Evolutionary conservation across 2,113 vertebrate genomes (phyloP), one percentile per base, ranked within the genome.

Genomic region (Gulo gulo): DNA sequence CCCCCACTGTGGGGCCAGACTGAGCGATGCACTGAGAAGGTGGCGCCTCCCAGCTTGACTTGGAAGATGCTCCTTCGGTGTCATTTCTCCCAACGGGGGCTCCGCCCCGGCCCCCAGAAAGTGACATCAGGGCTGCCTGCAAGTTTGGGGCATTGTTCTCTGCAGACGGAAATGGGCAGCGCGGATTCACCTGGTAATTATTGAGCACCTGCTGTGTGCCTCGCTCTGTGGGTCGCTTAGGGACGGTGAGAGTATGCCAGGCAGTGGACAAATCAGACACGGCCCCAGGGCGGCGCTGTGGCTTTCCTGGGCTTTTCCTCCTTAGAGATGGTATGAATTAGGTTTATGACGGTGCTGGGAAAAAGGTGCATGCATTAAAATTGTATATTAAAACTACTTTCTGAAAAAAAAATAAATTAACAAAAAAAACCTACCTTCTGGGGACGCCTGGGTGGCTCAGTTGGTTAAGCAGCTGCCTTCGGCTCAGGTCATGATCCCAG

Each of bases 161-260:
- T 59, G 67, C 7, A 50, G 34, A 65, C 3, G 14, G n/a, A 50
- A 34, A 42, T 16, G 20, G 23, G 4, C 6, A 4, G 26, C 15
- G 2, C 9, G 3, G 45, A 34, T 42, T 29, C 13, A 1, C 34
- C 61, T 7, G 69, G 10, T 20, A 13, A 24, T 57, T 34, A 16
- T 1, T 9, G 52, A 79, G 50, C 21, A 45, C 18, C 81, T 47
- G 6, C 61, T n/a, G 0, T 29, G 55, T 18, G 50, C 14, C 20
- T 26, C 16, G 45, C 15, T 6, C 21, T 6, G 26, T 0, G 20
- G 12, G 42, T 52, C 15, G 34, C 10, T 0, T 26, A 2, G 74
- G 24, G 26, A 18, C 42, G 0, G 26, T 24, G 50, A 55, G 79
- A 3, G 20, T 36, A 55, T 0, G 34, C 9, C 8, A 57, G 34